Evolutionary conservation across 2,888 invertebrate species (phyloP), one percentile per base, ranked within the genome.

Genomic region (Cephus runcator): DNA sequence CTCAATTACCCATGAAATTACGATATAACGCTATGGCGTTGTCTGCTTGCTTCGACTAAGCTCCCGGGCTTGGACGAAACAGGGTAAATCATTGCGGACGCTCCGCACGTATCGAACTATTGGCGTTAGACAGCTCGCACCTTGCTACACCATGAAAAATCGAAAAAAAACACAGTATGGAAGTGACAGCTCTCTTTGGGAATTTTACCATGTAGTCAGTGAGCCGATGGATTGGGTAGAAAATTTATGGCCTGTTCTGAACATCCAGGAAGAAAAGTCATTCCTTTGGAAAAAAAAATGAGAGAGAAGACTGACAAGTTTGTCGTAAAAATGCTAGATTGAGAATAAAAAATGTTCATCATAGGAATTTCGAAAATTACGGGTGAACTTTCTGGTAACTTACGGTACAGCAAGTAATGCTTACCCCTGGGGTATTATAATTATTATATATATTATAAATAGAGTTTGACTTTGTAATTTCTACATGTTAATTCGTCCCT

Each of bases 211-310:
- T 56, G 2, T 9, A 56, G 56, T 56, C 56, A 56, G 56, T 56
- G 23, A 23, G 23, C 23, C 56, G 56, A 56, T 23, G 56, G 23
- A 56, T 9, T 56, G 56, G 23, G 9, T 23, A 56, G 15, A 56
- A 56, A 56, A 56, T 56, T 23, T 23, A 56, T 56, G 23, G 56
- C 56, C 73, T 68, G 4, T 31, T 40, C 30, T 30, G 69, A 75
- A 80, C 69, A 76, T 69, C 75, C 75, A 56, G 11, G 75, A 73
- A 69, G 75, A 40, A 76, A 76, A 76, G 69, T 71, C 76, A 76
- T 73, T 76, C 23, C 33, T 36, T 30, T 34, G 69, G 69, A 74
- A 71, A 74, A 69, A 73, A 76, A 76, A 76, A 75, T 36, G 4
- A 15, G 9, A 56, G 1, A 23, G 23, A 56, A 56, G 56, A 56